Evolutionary conservation across 2,888 invertebrate genomes (phyloP).

Genomic region (Sisyra terminalis): DNA sequence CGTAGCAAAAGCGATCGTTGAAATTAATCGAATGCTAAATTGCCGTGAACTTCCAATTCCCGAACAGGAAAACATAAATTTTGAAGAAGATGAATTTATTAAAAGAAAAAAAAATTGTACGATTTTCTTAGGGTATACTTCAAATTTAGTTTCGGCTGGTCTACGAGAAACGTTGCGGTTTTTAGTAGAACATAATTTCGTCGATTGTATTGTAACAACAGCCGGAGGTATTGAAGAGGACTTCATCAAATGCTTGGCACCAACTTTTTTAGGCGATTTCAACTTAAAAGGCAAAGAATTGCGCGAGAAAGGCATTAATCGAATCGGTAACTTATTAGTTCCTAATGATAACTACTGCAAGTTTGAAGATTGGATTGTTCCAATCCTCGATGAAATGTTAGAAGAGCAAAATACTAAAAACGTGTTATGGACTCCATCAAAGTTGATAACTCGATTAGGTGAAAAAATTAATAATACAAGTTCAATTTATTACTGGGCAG

Average conservation of each 20-base stretch:
- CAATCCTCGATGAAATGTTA: conserved; percentile 79
- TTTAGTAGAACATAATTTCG: conserved; percentile 68
- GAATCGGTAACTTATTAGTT: conserved; percentile 78
- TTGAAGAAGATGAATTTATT: conserved; percentile 68
- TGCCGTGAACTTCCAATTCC: conserved; percentile 51
- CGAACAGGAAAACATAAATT: conserved; percentile 44
- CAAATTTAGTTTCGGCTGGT: conserved; percentile 93
- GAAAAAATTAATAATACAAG: conserved; percentile 77
- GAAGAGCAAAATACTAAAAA: conserved; percentile 64
- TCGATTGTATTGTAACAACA: conserved; percentile 93
- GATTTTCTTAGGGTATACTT: conserved; percentile 93
- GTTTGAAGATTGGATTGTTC: conserved; percentile 96
- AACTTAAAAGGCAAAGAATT: conserved; percentile 61
- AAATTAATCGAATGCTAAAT: conserved; percentile 83
- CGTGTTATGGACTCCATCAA: conserved; percentile 82
- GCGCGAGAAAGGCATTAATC: conserved; percentile 73
- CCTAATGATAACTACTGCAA: conserved; percentile 97
- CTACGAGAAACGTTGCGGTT: conserved; percentile 81
- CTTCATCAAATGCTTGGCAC: conserved; percentile 93
- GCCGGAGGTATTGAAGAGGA: conserved; percentile 99
- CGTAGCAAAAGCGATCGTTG: conserved; percentile 77
- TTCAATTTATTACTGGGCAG: conserved; percentile 95
- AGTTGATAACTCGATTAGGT: conserved; percentile 68
- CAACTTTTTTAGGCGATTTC: conserved; percentile 88
- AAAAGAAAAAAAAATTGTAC: conserved; percentile 69